A percentile compares a stretch with the other conserved stretches of the same genome.
Evolutionary conservation across 2,113 vertebrate species (phyloP).

Genomic region (Pseudopodoces humilis): DNA sequence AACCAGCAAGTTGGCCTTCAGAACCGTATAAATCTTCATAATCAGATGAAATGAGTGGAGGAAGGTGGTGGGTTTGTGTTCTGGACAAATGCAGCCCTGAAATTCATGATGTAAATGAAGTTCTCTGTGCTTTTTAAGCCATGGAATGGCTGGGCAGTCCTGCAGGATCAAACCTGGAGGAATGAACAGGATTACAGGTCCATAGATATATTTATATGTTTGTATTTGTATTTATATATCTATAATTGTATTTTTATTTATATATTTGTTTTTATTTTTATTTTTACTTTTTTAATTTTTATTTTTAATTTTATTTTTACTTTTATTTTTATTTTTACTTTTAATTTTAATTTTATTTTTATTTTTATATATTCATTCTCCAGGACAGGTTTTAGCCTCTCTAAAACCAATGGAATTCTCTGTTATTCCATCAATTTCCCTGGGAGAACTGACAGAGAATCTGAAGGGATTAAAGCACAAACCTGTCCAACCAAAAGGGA

Average conservation of each 20-base stretch:
- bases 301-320: neutral
- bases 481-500: neutral
- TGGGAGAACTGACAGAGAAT: neutral
- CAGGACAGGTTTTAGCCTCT: neutral
- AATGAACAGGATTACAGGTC: neutral
- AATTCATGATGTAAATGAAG: fast-evolving
- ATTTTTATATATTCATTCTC: neutral
- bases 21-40: neutral
- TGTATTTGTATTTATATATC: fast-evolving
- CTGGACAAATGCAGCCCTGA: neutral
- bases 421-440: neutral
- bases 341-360: too few species aligned
- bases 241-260: neutral
- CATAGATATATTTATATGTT: neutral
- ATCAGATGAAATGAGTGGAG: neutral
- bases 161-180: neutral
- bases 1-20: neutral
- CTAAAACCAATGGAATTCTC: neutral
- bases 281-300: neutral
- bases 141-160: neutral
- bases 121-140: neutral
- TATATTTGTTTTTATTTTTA: neutral
- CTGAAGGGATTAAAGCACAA: neutral
- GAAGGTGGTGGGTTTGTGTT: neutral
- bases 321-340: neutral